Conservation (phyloP, 2,888 invertebrate species). For the Cheilosia vulpina region DNA sequence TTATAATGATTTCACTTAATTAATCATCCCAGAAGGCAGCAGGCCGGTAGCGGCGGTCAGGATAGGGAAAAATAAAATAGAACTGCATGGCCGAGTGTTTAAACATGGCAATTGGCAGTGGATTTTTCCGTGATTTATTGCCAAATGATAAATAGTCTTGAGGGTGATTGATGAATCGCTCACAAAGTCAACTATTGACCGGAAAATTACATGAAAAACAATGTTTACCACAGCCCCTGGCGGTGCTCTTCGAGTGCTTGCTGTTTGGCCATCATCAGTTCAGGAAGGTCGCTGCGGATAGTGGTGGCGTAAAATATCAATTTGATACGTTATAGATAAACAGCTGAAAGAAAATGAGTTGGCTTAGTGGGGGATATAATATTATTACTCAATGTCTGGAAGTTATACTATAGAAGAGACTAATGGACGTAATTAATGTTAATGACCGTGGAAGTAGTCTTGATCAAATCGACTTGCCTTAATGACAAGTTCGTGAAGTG, state of each 20-base stretch:
- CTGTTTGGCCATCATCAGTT: neutral
- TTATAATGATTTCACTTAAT: slow-evolving; percentile 62
- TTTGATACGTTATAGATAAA: slow-evolving; percentile 37
- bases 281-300: neutral
- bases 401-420: no score
- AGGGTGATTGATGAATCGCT: slow-evolving; percentile 68
- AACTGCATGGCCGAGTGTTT: slow-evolving; percentile 57
- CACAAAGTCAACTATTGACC: slow-evolving; percentile 58
- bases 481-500: no score
- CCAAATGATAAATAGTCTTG: slow-evolving; percentile 59
- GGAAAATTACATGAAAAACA: slow-evolving; percentile 44
- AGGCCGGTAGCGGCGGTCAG: neutral
- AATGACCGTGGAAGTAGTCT: no score
- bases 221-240: slow-evolving; percentile 17
- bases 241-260: slow-evolving; percentile 15
- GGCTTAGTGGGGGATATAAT: no score
- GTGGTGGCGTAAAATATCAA: slow-evolving; percentile 53
- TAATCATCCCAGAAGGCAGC: slow-evolving; percentile 54
- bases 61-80: slow-evolving; percentile 24
- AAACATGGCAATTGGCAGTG: slow-evolving; percentile 73
- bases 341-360: no score
- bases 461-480: no score
- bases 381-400: no score
- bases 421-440: no score
- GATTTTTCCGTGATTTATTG: slow-evolving; percentile 71